A percentile compares a stretch with the other conserved stretches of the same genome.
Evolutionary conservation across 2,113 vertebrate genomes (phyloP).

Genomic region (Pagrus major): DNA sequence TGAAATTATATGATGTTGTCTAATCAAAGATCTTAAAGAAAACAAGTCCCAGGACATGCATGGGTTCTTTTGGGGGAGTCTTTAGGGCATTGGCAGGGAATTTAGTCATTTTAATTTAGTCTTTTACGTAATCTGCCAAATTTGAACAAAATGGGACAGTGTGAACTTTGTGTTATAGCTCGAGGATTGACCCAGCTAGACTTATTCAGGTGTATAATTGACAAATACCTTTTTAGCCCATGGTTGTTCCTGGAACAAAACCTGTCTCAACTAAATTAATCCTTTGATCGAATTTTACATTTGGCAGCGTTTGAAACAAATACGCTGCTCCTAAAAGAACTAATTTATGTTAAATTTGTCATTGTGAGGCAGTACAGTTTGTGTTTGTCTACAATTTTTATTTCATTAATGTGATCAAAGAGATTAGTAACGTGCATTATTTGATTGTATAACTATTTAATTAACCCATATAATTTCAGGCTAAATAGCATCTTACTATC

Average conservation of each 20-base stretch:
- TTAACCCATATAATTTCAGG: not conserved
- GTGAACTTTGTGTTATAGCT: not conserved
- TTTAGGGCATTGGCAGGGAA: not conserved
- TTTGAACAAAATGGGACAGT: not conserved
- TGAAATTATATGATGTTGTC: constrained; percentile 6
- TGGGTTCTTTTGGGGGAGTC: not conserved
- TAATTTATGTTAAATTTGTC: not conserved
- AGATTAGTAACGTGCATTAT: not conserved
- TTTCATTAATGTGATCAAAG: not conserved
- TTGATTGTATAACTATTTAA: not conserved
- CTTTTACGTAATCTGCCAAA: not conserved
- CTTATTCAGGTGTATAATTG: not conserved
- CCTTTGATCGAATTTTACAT: not conserved
- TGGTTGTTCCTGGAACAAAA: not conserved
- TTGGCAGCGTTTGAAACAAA: not conserved
- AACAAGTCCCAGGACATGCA: not conserved
- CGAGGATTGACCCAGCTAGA: not conserved
- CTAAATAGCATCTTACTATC: not conserved
- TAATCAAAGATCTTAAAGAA: not conserved
- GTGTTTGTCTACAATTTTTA: not conserved
- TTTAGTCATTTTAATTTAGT: not conserved
- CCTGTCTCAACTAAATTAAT: not conserved
- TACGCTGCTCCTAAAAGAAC: too few relatives aligned
- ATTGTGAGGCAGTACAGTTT: not conserved
- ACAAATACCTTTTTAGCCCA: not conserved